Evolutionary conservation across 2,888 invertebrate species (phyloP).

Genomic region (Halictus quadricinctus): DNA sequence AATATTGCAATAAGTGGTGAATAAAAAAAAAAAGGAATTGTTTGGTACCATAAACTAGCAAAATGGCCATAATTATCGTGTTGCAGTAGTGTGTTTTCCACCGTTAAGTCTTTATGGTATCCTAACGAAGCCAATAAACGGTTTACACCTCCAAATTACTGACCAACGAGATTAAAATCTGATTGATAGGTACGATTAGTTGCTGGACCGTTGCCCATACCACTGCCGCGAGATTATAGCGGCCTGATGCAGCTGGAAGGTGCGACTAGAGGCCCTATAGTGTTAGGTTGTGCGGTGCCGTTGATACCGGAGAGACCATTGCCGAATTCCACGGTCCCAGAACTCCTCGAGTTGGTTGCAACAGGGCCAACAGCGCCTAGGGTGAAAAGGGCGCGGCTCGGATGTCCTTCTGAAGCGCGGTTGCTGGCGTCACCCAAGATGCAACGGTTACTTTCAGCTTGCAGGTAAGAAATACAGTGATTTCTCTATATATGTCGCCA

Average conservation of each 20-base stretch:
- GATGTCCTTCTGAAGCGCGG: slow-evolving; percentile 81
- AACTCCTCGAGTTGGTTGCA: slow-evolving; percentile 79
- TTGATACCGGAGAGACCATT: slow-evolving; percentile 78
- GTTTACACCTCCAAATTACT: background rate
- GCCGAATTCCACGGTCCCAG: slow-evolving; percentile 77
- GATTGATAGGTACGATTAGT: slow-evolving; percentile 82
- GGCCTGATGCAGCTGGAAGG: slow-evolving; percentile 82
- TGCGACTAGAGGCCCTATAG: slow-evolving; percentile 80
- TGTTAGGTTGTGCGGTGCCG: slow-evolving; percentile 83
- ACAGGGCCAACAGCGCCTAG: slow-evolving; percentile 79
- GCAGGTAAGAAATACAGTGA: slow-evolving; percentile 74
- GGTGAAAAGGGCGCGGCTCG: slow-evolving; percentile 78
- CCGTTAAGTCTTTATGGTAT: background rate
- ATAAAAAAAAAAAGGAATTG: background rate
- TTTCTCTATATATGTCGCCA: too few species aligned
- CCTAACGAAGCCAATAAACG: background rate
- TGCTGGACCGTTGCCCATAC: slow-evolving; percentile 80
- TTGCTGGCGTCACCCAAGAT: slow-evolving; percentile 82
- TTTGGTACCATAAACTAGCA: too few species aligned
- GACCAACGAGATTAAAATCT: background rate
- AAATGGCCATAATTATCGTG: background rate
- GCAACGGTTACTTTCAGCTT: slow-evolving; percentile 82
- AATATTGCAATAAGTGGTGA: background rate
- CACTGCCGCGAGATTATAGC: slow-evolving; percentile 81
- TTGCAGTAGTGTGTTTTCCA: background rate